Conservation (phyloP, 2,888 invertebrate genomes). For the Scaptomyza caliginosa region DNA sequence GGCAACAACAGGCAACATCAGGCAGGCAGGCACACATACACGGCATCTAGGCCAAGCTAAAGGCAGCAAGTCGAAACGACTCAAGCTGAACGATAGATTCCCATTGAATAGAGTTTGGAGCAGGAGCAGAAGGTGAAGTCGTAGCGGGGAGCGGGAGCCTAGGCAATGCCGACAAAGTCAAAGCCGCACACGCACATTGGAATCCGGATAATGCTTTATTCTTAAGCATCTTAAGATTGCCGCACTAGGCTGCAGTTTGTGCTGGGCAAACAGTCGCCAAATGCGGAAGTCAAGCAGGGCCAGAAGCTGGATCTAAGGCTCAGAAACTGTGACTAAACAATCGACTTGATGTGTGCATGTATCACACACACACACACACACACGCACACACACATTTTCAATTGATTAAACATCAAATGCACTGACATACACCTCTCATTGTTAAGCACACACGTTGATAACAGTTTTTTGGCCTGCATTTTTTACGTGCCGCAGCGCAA, state of each 20-base stretch:
- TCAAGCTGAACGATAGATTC: slow-evolving; percentile 56
- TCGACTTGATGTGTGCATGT: slow-evolving; percentile 37
- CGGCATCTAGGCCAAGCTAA: slow-evolving; percentile 19
- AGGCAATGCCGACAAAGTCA: slow-evolving; percentile 55
- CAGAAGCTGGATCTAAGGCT: slow-evolving; percentile 7
- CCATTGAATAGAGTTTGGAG: slow-evolving; percentile 41
- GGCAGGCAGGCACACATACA: slow-evolving; percentile 13
- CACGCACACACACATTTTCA: slow-evolving; percentile 46
- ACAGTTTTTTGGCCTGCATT: slow-evolving; percentile 63
- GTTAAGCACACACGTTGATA: slow-evolving; percentile 28
- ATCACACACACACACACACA: slow-evolving; percentile 5
- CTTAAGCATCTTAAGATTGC: slow-evolving; percentile 61
- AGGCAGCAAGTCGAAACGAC: slow-evolving; percentile 22
- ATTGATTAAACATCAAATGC: slow-evolving; percentile 75
- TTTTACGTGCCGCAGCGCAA: slow-evolving; percentile 70
- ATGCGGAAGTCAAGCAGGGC: slow-evolving; percentile 64
- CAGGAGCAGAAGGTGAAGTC: background rate
- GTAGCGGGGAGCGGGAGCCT: background rate
- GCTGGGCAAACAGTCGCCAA: slow-evolving; percentile 60
- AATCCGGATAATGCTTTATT: slow-evolving; percentile 77
- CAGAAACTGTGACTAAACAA: slow-evolving; percentile 38
- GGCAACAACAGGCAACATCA: slow-evolving; percentile 21
- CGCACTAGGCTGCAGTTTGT: slow-evolving; percentile 59
- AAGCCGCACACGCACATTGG: slow-evolving; percentile 73
- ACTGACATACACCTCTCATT: slow-evolving; percentile 40